These are phyloP conservation scores for Acleris sparsana DNA, from an alignment of 2,888 invertebrate genomes.

Conservation along the genomic window DNA sequence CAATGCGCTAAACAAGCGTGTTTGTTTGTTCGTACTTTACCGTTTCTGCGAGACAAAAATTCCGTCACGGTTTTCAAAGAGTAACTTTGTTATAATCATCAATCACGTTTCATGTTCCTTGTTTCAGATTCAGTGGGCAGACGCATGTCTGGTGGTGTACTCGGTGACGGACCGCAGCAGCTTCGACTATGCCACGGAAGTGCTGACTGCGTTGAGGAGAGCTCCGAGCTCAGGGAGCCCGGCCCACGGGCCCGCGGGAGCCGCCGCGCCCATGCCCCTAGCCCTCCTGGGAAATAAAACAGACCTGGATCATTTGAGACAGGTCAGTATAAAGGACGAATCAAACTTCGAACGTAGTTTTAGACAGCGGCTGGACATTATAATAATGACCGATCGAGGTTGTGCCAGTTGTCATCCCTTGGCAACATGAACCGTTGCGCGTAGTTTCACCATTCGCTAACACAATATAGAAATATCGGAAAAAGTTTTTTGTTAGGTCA, in stretches of 20 bases:
- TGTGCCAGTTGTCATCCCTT: neutral
- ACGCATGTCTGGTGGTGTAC: conserved; percentile 90
- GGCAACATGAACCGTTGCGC: neutral
- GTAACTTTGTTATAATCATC: conserved; percentile 1
- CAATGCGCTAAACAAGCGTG: neutral
- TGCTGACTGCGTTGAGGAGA: conserved; percentile 83
- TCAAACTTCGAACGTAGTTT: neutral
- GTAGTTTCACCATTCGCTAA: conserved; percentile 1
- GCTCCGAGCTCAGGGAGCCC: conserved; percentile 82
- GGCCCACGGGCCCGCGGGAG: conserved; percentile 83
- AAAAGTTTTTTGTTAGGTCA: conserved; percentile 3
- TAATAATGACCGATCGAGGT: neutral
- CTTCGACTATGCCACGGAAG: conserved; percentile 87
- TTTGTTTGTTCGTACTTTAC: conserved; percentile 13
- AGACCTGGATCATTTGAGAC: conserved; percentile 90
- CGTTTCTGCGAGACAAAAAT: conserved; percentile 2
- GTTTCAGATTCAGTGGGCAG: conserved; percentile 89
- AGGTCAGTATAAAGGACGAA: conserved; percentile 77
- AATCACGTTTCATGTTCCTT: conserved; percentile 43
- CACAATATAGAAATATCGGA: neutral
- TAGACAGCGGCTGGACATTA: neutral
- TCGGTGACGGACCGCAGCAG: conserved; percentile 89
- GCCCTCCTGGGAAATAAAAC: conserved; percentile 91
- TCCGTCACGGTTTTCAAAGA: neutral
- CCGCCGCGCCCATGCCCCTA: conserved; percentile 79